Evolutionary conservation across 2,888 invertebrate genomes (phyloP).

Genomic region (Mystacides longicornis): DNA sequence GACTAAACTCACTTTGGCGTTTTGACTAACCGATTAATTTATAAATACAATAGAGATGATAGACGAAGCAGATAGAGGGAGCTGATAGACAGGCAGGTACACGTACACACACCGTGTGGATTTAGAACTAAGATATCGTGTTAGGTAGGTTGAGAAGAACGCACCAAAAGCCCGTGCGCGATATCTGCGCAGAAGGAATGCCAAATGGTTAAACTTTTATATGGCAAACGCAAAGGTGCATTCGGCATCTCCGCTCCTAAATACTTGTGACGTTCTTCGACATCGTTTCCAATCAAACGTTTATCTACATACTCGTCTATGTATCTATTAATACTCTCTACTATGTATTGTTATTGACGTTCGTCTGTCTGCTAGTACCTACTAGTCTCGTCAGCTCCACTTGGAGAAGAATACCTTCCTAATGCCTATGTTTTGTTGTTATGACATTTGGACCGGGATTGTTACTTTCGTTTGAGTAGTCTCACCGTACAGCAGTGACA

Average conservation of each 20-base stretch:
- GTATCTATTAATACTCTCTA: background rate
- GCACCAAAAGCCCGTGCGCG: background rate
- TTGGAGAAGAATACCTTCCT: background rate
- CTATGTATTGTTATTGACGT: background rate
- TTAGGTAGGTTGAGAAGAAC: background rate
- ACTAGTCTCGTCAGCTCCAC: background rate
- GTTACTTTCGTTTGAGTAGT: no score
- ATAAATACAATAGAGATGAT: slow-evolving; percentile 2
- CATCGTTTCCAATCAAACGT: slow-evolving; percentile 1
- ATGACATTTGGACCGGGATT: background rate
- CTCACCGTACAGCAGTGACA: no score
- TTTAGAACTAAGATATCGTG: no score
- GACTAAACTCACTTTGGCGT: slow-evolving; percentile 6
- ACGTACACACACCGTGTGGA: no score
- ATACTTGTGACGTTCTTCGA: slow-evolving; percentile 1
- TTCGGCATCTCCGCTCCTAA: background rate
- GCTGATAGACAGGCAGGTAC: background rate
- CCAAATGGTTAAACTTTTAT: slow-evolving; percentile 1
- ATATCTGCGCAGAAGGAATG: background rate
- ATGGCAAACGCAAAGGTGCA: background rate
- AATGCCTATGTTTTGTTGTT: background rate
- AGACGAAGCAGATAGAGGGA: background rate
- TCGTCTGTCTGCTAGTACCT: background rate
- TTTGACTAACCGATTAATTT: slow-evolving; percentile 2
- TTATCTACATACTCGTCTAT: no score